These are phyloP conservation scores for Drosophila cyrtoloma DNA, from an alignment of 2,888 invertebrate species.

Conservation along the genomic window DNA sequence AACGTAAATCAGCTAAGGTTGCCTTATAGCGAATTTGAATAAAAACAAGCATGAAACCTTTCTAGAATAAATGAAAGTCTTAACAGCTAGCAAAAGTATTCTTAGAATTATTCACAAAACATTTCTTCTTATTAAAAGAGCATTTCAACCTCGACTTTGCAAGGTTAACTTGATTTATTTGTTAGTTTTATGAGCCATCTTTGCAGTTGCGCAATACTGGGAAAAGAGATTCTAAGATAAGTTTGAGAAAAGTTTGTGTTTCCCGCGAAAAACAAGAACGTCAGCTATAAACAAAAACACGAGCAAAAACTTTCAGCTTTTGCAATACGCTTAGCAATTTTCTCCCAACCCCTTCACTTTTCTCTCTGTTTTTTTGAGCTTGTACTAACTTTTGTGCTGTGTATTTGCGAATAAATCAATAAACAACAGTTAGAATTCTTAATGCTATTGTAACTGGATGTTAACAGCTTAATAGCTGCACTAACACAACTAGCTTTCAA, in stretches of 20 bases:
- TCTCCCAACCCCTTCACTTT: neutral
- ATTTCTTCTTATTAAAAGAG: neutral
- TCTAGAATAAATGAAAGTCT: neutral
- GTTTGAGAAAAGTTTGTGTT: slow-evolving; percentile 14
- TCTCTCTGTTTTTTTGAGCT: neutral
- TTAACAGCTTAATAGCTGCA: slow-evolving; percentile 47
- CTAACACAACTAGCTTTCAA: neutral
- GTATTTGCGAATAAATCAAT: slow-evolving; percentile 21
- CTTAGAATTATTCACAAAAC: neutral
- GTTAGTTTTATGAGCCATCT: slow-evolving; percentile 3
- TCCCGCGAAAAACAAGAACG: neutral
- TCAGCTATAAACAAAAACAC: slow-evolving; percentile 1
- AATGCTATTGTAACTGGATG: slow-evolving; percentile 32
- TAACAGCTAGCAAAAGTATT: neutral
- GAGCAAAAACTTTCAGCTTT: neutral
- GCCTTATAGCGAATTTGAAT: neutral
- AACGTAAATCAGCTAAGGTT: neutral
- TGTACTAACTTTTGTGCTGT: slow-evolving; percentile 4
- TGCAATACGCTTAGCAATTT: neutral
- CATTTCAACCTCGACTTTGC: neutral
- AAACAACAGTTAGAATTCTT: slow-evolving; percentile 16
- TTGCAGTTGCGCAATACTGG: neutral
- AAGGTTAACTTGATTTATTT: neutral
- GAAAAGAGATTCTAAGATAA: slow-evolving; percentile 1
- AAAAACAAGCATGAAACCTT: neutral